These are phyloP conservation scores for Protaetia brevitarsis DNA, from an alignment of 1,140 invertebrate species.

Conservation along the genomic window DNA sequence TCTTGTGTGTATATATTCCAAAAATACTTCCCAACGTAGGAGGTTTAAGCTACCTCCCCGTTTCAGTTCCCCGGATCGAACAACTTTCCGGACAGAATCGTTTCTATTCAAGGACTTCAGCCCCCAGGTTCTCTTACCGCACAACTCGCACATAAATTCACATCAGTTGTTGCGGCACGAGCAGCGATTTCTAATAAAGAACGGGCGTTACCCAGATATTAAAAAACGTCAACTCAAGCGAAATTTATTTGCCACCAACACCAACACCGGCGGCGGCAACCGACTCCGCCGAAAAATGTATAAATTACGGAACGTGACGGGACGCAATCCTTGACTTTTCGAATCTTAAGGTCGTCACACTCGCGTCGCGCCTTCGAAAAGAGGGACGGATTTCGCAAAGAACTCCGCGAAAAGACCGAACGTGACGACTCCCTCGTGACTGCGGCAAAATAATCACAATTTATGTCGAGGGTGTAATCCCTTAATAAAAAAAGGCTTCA, in stretches of 20 bases:
- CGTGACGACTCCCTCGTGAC: no score
- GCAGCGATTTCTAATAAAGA: conserved; percentile 16
- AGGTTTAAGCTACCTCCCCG: no score
- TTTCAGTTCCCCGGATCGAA: neutral
- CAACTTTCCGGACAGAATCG: neutral
- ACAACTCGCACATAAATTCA: conserved; percentile 1
- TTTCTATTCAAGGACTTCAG: neutral
- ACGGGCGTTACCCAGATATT: conserved; percentile 2
- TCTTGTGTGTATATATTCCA: no score
- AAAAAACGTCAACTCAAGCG: conserved; percentile 6
- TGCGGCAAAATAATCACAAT: no score
- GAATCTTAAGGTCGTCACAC: neutral
- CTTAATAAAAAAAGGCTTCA: no score
- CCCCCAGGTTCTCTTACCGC: neutral
- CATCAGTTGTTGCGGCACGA: conserved; percentile 7
- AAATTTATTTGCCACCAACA: conserved; percentile 17
- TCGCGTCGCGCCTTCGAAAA: no score
- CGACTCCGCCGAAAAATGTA: conserved; percentile 1
- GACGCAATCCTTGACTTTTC: neutral
- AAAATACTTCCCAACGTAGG: no score
- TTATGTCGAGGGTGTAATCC: no score
- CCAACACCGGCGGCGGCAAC: neutral
- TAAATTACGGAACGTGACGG: conserved; percentile 2
- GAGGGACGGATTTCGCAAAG: no score
- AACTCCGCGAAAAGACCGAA: no score